phyloP scores from a whole-genome alignment of 2,113 vertebrate species.

The Odobenus rosmarus region DNA sequence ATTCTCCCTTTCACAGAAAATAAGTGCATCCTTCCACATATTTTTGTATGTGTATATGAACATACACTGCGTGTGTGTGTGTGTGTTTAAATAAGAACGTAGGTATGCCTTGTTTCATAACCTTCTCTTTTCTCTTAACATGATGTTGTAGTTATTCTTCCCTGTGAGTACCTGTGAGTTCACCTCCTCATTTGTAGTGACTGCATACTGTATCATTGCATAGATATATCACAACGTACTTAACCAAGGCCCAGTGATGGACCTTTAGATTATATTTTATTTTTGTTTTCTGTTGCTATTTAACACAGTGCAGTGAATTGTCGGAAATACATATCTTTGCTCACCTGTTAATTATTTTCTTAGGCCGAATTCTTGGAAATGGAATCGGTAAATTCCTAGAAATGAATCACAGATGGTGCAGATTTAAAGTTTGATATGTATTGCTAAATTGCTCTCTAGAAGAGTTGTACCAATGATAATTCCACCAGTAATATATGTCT shows the following conservation, averaged over 20 bases:
- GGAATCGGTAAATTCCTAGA: conserved; percentile 17
- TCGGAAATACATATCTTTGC: not conserved
- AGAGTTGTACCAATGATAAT: not conserved
- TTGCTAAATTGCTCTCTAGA: not conserved
- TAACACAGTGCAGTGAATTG: not conserved
- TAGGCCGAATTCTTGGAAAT: conserved; percentile 57
- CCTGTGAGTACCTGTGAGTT: not conserved
- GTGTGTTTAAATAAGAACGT: not conserved
- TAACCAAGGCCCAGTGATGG: not conserved
- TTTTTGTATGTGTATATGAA: not conserved
- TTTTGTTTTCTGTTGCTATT: conserved; percentile 49
- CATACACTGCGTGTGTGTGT: not conserved
- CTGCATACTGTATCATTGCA: not conserved
- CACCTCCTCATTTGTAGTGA: not conserved
- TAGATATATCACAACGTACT: not conserved
- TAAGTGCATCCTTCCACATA: not conserved
- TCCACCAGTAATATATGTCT: not conserved
- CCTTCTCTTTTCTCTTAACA: not conserved
- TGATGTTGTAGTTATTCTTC: not conserved
- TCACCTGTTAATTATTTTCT: conserved; percentile 27
- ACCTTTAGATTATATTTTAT: not conserved
- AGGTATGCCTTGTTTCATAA: not conserved
- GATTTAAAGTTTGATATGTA: not conserved
- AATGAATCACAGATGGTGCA: conserved; percentile 1
- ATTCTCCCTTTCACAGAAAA: not conserved